Evolutionary conservation across 92 coral and sea anemone species (phyloP).

Genomic region (Heteractis magnifica): DNA sequence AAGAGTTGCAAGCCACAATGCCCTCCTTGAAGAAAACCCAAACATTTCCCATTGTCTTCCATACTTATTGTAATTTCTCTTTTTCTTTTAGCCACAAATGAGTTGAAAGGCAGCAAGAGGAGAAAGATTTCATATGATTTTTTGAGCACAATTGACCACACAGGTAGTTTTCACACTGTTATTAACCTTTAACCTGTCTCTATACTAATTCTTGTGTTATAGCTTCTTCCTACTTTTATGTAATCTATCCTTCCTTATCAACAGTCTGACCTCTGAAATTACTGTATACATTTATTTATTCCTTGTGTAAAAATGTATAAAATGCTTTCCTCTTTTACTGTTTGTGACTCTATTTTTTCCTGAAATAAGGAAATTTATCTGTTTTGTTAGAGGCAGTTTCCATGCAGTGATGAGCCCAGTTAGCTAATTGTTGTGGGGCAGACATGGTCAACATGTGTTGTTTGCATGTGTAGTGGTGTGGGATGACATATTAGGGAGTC

Average conservation of each 20-base stretch:
- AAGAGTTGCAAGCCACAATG: neutral
- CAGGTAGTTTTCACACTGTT: constrained; percentile 56
- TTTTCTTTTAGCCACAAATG: constrained; percentile 35
- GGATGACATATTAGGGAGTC: neutral
- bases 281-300: neutral
- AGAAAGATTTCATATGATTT: constrained; percentile 85
- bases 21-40: neutral
- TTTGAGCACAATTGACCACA: constrained; percentile 80
- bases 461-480: neutral
- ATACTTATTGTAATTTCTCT: neutral
- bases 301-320: neutral
- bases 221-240: neutral
- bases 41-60: neutral
- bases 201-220: neutral
- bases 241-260: neutral
- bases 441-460: neutral
- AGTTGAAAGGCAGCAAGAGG: constrained; percentile 67
- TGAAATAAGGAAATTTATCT: neutral
- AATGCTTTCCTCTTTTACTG: neutral
- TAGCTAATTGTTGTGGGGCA: neutral
- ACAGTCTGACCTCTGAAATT: neutral
- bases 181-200: neutral
- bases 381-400: neutral
- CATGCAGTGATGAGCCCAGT: neutral
- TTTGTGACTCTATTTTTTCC: neutral